phyloP scores from a whole-genome alignment of 2,113 vertebrate species.

The Chaetorhynchus papuensis region DNA sequence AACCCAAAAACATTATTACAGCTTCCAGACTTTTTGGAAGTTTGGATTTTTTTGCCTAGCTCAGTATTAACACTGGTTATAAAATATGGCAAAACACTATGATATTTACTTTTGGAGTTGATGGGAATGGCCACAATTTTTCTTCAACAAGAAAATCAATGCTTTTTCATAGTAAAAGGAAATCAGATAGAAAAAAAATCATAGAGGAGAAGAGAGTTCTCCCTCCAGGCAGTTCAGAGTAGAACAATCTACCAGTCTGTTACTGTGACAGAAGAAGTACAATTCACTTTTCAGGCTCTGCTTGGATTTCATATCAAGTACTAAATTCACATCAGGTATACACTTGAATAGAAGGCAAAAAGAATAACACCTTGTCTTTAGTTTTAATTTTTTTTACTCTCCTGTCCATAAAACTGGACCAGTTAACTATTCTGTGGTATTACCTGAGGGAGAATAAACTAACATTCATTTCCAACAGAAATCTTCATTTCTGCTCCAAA shows the following conservation, averaged over 20 bases:
- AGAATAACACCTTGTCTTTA: background rate
- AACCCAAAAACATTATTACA: accelerated
- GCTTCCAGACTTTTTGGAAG: background rate
- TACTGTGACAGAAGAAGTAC: background rate
- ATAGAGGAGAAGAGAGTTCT: background rate
- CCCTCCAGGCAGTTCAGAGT: background rate
- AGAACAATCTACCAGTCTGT: background rate
- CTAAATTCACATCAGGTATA: background rate
- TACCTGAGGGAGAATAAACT: background rate
- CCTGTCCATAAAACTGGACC: background rate
- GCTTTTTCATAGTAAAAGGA: background rate
- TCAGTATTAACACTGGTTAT: background rate
- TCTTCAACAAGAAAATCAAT: background rate
- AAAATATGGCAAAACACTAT: background rate
- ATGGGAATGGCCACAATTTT: background rate
- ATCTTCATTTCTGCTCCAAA: background rate
- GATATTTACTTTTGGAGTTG: background rate
- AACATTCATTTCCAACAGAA: background rate
- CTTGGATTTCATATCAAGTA: background rate
- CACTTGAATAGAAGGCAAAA: background rate
- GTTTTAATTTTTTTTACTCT: background rate
- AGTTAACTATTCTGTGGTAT: background rate
- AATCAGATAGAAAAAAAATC: background rate
- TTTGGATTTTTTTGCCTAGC: background rate
- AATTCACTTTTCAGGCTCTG: background rate